These are phyloP conservation scores for Petrocephalus zakoni DNA, from an alignment of 2,113 vertebrate species.

Conservation along the genomic window DNA sequence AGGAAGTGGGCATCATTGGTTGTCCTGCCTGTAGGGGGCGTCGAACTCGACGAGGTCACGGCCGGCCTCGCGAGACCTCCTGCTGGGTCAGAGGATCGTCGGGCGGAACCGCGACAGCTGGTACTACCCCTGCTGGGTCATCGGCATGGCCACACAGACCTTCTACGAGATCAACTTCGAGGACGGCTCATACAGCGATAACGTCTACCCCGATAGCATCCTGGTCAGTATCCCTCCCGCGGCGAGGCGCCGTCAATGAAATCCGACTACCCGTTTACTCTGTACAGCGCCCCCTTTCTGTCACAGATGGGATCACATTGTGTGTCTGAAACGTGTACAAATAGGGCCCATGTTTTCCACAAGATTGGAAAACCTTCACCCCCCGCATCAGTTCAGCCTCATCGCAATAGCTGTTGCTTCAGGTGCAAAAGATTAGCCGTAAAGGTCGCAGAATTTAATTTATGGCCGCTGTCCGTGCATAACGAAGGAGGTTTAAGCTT, in stretches of 20 bases:
- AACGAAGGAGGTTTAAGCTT: neutral
- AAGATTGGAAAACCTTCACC: neutral
- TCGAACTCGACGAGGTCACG: neutral
- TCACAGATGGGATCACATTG: neutral
- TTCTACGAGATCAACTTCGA: conserved; percentile 95
- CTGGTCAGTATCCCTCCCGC: conserved; percentile 62
- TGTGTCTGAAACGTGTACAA: neutral
- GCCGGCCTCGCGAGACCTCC: conserved; percentile 50
- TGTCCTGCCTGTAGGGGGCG: neutral
- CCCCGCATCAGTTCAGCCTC: neutral
- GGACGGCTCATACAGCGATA: conserved; percentile 93
- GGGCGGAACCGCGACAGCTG: conserved; percentile 81
- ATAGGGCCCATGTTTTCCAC: neutral
- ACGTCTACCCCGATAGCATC: conserved; percentile 85
- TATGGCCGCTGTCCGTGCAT: neutral
- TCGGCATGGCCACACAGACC: conserved; percentile 77
- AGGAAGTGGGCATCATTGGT: neutral
- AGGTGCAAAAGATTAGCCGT: neutral
- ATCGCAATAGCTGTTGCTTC: neutral
- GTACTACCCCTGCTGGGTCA: conserved; percentile 83
- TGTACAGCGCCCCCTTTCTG: neutral
- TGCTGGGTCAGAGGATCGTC: conserved; percentile 79
- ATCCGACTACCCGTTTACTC: neutral
- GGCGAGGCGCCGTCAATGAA: neutral
- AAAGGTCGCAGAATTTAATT: neutral